phyloP scores from a whole-genome alignment of 37 sponge, comb jelly and placozoan species.

The Corticium candelabrum region DNA sequence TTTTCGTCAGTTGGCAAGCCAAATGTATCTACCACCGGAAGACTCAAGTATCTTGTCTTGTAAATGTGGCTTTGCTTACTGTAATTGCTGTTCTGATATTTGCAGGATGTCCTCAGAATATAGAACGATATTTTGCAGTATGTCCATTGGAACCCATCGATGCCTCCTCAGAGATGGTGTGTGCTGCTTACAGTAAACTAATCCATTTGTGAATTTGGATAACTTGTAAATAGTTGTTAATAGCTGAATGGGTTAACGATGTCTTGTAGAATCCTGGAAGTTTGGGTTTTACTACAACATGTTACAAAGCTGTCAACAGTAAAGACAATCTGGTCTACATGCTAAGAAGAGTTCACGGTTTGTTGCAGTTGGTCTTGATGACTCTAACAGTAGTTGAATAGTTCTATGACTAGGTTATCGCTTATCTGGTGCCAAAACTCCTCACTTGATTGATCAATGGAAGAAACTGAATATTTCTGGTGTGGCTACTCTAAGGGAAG shows the following conservation, averaged over 20 bases:
- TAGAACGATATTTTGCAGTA: neutral
- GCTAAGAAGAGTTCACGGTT: constrained; percentile 8
- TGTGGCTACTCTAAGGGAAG: constrained; percentile 56
- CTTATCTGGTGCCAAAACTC: constrained; percentile 37
- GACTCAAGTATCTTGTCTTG: neutral
- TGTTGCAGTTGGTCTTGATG: neutral
- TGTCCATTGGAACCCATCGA: neutral
- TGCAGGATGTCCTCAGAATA: neutral
- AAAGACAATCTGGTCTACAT: constrained; percentile 39
- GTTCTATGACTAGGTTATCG: constrained; percentile 35
- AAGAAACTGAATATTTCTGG: constrained; percentile 43
- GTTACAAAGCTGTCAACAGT: constrained; percentile 45
- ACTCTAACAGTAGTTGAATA: too few relatives aligned
- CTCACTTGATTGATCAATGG: constrained; percentile 60
- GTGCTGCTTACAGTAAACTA: too few relatives aligned
- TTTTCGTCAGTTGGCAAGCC: neutral
- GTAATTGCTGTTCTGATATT: neutral
- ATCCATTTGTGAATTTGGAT: too few relatives aligned
- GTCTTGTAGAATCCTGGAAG: constrained; percentile 22
- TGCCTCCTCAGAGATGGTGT: too few relatives aligned
- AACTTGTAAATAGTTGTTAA: too few relatives aligned
- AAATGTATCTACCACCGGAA: neutral
- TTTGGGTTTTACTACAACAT: constrained; percentile 56
- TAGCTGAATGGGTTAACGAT: neutral
- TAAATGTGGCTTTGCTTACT: neutral